Base-by-base conservation (phyloP, 2,888 invertebrate genomes). In the Conchocele bisecta region DNA sequence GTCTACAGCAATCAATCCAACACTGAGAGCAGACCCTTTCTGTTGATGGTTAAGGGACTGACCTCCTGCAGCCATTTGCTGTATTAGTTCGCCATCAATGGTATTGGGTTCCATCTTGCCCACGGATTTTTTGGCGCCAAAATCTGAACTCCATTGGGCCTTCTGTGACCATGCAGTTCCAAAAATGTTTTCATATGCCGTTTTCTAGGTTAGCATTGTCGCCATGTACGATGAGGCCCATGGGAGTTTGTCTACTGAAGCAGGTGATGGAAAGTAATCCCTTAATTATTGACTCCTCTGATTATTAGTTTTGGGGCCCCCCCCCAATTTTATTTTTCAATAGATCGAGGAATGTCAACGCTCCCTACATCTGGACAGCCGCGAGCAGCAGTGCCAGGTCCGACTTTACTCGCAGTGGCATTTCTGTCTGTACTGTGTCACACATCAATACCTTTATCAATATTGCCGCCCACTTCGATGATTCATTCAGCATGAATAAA, bases 131-230 rank as follows among this genome's bases (percentile, higher is more conserved):
- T n/a, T n/a, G n/a, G n/a, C n/a, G n/a, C 85, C 15, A 57, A 22
- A 24, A 85, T 64, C 20, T 85, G 84, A 1, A 79, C 74, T 94
- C 95, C 92, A 78, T 89, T 84, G 39, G 91, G 82, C 67, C 91
- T 88, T 29, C 96, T 93, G 88, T 95, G 94, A 0, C 95, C 95
- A 82, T 96, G 95, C 53, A 92, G 91, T n/a, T 93, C 88, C 63
- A 96, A 89, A 86, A 96, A 95, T n/a, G n/a, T n/a, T n/a, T n/a
- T n/a, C n/a, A n/a, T n/a, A n/a, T n/a, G n/a, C n/a, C n/a, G n/a
- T n/a, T n/a, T 11, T n/a, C 31, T 9, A 48, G 5, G n/a, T 48
- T 28, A 7, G 28, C 48, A 28, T 48, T 22, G 6, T 3, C 22
- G 28, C 7, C 28, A 28, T 48, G 28, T 22, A 9, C 31, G n/a